Percentiles rank a stretch among this genome's conserved stretches.
Conservation (phyloP, 2,113 vertebrate species). For the Podarcis raffonei region DNA sequence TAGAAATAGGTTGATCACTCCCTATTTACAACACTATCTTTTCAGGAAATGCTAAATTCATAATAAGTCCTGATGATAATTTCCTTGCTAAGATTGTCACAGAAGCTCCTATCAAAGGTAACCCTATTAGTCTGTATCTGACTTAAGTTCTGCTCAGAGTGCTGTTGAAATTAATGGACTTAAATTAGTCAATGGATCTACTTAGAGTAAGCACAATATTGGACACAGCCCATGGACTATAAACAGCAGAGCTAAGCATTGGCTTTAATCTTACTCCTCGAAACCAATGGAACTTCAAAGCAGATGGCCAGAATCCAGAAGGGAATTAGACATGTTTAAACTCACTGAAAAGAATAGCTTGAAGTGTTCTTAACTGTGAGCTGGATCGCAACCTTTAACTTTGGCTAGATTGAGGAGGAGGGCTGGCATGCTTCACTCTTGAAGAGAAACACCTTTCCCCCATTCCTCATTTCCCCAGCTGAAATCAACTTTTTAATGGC, state of each 20-base stretch:
- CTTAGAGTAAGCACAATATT: not conserved
- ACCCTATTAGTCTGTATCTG: not conserved
- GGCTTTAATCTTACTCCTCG: not conserved
- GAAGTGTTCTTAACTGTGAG: not conserved
- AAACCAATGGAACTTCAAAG: not conserved
- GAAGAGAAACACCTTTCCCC: not conserved
- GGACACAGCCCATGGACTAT: not conserved
- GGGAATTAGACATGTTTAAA: not conserved
- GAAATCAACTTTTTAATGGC: constrained; percentile 35
- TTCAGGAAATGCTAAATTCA: constrained; percentile 12
- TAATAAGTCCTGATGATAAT: not conserved
- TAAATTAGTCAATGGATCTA: too few relatives aligned
- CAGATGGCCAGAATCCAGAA: not conserved
- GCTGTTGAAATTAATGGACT: too few relatives aligned
- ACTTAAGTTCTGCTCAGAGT: too few relatives aligned
- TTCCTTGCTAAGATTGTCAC: not conserved
- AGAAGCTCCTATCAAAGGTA: not conserved
- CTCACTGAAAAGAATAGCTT: not conserved
- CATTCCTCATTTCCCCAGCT: constrained; percentile 37
- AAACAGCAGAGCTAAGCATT: not conserved
- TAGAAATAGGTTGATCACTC: not conserved
- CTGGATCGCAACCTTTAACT: not conserved
- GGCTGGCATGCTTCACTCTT: not conserved
- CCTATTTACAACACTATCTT: not conserved
- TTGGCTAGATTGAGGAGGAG: not conserved